phyloP scores from a whole-genome alignment of 2,888 invertebrate genomes.

The Digitonthophagus gazella region DNA sequence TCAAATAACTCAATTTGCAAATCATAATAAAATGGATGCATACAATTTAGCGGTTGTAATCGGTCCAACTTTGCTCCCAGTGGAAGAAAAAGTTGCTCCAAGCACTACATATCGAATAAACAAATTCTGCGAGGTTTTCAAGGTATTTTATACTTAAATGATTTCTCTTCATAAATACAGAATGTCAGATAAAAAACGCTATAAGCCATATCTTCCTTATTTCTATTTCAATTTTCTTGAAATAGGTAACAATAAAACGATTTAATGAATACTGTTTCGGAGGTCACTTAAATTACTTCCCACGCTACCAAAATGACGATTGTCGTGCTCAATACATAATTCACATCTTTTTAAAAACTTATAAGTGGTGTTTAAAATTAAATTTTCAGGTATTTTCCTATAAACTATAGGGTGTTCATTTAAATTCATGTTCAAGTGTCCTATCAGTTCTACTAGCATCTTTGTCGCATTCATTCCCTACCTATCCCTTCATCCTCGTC shows the following conservation, averaged over 20 bases:
- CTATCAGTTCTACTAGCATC: too few relatives aligned
- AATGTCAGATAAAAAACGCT: neutral
- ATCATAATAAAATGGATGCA: conserved; percentile 78
- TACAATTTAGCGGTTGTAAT: conserved; percentile 83
- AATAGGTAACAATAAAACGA: neutral
- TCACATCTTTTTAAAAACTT: too few relatives aligned
- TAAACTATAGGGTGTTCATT: too few relatives aligned
- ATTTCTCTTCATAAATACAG: conserved; percentile 31
- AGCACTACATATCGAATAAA: conserved; percentile 62
- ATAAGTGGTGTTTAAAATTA: too few relatives aligned
- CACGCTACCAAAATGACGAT: too few relatives aligned
- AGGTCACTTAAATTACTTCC: too few relatives aligned
- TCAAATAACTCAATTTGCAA: conserved; percentile 66
- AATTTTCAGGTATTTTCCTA: too few relatives aligned
- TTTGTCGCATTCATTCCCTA: too few relatives aligned
- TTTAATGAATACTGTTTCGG: too few relatives aligned
- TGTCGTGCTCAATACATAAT: too few relatives aligned
- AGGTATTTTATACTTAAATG: conserved; percentile 51
- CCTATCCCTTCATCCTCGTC: too few relatives aligned
- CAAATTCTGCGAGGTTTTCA: conserved; percentile 68
- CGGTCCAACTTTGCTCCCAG: conserved; percentile 83
- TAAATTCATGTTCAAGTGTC: too few relatives aligned
- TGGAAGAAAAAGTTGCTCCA: conserved; percentile 56
- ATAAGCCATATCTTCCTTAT: neutral
- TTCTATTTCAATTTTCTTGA: neutral